Evolutionary conservation across 2,888 invertebrate species (phyloP).

Genomic region (Prosapia bicincta): DNA sequence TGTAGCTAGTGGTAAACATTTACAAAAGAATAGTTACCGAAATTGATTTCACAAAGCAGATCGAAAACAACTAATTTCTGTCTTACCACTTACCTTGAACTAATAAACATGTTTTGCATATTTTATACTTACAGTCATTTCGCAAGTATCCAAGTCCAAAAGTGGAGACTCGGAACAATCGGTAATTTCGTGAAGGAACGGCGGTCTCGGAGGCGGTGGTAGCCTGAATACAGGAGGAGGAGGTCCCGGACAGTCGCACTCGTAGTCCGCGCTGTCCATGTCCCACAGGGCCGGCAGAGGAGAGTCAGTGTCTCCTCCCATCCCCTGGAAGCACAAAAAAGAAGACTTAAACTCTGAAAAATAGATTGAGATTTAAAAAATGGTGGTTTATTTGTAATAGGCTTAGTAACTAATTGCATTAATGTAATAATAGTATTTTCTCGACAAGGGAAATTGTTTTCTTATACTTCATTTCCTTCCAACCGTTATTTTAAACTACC

Average conservation of each 20-base stretch:
- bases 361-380: too few relatives aligned
- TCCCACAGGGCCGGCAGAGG: conserved; percentile 55
- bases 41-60: neutral
- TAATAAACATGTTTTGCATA: too few relatives aligned
- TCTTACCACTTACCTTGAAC: neutral
- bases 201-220: conserved; percentile 71
- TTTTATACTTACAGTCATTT: conserved; percentile 66
- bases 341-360: neutral
- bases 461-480: too few relatives aligned
- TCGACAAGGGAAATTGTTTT: too few relatives aligned
- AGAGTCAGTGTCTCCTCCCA: conserved; percentile 23
- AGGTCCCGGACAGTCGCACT: conserved; percentile 73
- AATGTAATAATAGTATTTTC: too few relatives aligned
- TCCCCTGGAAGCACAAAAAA: conserved; percentile 7
- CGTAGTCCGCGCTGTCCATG: conserved; percentile 64
- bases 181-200: conserved; percentile 60
- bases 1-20: neutral
- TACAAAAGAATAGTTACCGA: neutral
- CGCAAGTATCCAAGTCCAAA: conserved; percentile 69
- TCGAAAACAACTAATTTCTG: neutral
- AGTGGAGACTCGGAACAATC: conserved; percentile 69
- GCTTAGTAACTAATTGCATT: too few relatives aligned
- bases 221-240: conserved; percentile 71
- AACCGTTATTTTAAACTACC: too few relatives aligned
- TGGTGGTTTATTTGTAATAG: too few relatives aligned